Evolutionary conservation across 2,888 invertebrate genomes (phyloP).

Genomic region (Gisinianus flammeolus): DNA sequence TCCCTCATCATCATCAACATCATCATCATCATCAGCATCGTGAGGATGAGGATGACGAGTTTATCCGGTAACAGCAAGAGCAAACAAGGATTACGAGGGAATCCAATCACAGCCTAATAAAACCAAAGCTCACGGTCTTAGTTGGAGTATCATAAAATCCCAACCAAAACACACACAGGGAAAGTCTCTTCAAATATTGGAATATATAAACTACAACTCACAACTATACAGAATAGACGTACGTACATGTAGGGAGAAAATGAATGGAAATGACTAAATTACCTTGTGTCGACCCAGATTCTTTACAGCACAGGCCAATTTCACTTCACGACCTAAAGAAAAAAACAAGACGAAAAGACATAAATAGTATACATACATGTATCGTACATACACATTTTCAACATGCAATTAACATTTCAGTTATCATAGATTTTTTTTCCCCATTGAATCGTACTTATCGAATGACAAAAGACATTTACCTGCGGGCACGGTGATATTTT

Average conservation of each 20-base stretch:
- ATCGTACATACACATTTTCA: too few relatives aligned
- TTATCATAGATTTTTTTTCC: too few relatives aligned
- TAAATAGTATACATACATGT: too few relatives aligned
- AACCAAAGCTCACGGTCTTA: neutral
- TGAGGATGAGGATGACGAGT: too few relatives aligned
- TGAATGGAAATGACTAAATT: slow-evolving; percentile 61
- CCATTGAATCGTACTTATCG: too few relatives aligned
- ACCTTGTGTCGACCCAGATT: slow-evolving; percentile 91
- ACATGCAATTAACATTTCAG: too few relatives aligned
- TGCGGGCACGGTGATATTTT: slow-evolving; percentile 88
- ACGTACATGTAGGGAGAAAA: neutral
- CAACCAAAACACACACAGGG: neutral
- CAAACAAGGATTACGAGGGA: neutral
- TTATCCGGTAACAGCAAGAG: neutral
- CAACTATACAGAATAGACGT: neutral
- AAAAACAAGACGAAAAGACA: too few relatives aligned
- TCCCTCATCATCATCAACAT: neutral
- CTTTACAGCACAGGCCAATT: slow-evolving; percentile 87
- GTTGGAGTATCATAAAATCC: neutral
- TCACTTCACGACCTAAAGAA: slow-evolving; percentile 62
- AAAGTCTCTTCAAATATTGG: neutral
- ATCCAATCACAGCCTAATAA: neutral
- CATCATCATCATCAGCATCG: neutral
- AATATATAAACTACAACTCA: neutral
- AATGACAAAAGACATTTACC: slow-evolving; percentile 64